Conservation (phyloP, 2,797 vertebrate species). For the Anguilla pacifica region DNA sequence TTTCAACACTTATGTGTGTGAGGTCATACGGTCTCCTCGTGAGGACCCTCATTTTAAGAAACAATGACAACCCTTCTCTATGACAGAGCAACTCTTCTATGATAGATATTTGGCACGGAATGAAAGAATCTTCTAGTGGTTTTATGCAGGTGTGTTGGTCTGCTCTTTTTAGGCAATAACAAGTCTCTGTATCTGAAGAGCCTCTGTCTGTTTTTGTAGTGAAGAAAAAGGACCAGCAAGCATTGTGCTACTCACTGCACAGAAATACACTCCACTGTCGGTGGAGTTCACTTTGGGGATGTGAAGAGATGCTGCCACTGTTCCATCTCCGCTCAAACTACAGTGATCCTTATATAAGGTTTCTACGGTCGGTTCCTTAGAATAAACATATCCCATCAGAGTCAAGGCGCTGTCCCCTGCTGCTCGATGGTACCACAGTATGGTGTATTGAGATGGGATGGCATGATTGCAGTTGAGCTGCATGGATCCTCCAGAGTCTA, state of each 20-base stretch:
- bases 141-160: conserved; percentile 4
- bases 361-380: not conserved
- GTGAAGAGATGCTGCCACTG: conserved; percentile 45
- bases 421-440: conserved; percentile 43
- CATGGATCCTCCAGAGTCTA: conserved; percentile 7
- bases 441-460: conserved; percentile 18
- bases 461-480: conserved; percentile 35
- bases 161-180: not conserved
- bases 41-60: not conserved
- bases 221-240: conserved; percentile 29
- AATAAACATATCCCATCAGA: conserved; percentile 28
- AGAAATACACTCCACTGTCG: conserved; percentile 60
- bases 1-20: not conserved
- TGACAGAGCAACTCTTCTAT: not conserved
- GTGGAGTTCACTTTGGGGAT: conserved; percentile 42
- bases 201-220: conserved; percentile 50
- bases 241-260: conserved; percentile 61
- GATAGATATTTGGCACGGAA: not conserved
- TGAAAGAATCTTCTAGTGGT: not conserved
- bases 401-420: conserved; percentile 18
- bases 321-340: conserved; percentile 53
- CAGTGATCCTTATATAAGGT: too few species aligned
- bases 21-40: not conserved
- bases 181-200: not conserved
- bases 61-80: not conserved